Percentiles rank a stretch among this genome's conserved stretches.
These are phyloP conservation scores for Enoplolaimus lenunculus DNA, from an alignment of 2,888 invertebrate species.

Conservation along the genomic window DNA sequence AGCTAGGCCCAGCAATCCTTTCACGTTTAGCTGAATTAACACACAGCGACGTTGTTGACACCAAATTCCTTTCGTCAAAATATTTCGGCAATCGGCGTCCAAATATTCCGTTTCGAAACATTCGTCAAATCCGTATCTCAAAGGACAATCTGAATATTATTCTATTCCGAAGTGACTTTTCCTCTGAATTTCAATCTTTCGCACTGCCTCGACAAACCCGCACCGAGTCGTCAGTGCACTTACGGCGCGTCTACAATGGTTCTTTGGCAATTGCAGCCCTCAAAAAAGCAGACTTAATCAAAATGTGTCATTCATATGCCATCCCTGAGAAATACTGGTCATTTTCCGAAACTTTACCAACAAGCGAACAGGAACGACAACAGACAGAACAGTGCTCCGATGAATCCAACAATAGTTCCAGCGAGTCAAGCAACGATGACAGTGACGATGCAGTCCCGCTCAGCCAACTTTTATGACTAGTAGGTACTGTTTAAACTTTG, in stretches of 20 bases:
- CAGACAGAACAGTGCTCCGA: background rate
- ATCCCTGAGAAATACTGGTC: constrained; percentile 1
- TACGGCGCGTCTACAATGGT: background rate
- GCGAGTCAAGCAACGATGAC: background rate
- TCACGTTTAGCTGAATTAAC: background rate
- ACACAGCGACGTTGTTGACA: background rate
- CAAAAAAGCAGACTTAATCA: background rate
- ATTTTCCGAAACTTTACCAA: background rate
- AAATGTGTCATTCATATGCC: background rate
- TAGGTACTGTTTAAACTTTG: background rate
- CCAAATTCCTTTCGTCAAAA: background rate
- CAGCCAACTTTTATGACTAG: background rate
- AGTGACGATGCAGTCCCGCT: background rate
- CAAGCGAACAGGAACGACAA: background rate
- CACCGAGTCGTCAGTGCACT: background rate
- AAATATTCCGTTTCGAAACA: background rate
- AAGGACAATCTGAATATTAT: background rate
- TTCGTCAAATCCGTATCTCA: background rate
- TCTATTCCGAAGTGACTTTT: background rate
- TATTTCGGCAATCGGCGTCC: background rate
- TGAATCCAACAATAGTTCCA: background rate
- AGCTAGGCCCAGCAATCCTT: background rate
- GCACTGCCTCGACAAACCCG: background rate
- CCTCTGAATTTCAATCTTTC: background rate
- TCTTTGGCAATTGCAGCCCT: background rate